Percentiles rank a stretch among this genome's conserved stretches.
Conservation (phyloP, 2,797 vertebrate genomes). For the Tiaroga cobitis region DNA sequence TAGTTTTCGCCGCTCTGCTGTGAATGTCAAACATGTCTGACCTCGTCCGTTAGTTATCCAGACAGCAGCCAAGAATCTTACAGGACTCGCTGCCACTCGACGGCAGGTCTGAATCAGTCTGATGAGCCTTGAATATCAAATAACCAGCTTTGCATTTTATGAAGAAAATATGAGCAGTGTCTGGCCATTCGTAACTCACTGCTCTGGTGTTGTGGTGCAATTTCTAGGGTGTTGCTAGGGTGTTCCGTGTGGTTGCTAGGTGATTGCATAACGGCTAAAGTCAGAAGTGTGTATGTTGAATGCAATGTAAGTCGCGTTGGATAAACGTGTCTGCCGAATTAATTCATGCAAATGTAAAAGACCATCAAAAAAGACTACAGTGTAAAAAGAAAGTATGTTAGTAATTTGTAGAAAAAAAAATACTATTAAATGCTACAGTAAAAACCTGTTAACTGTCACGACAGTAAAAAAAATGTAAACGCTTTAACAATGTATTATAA, state of each 20-base stretch:
- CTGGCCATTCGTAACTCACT: background rate
- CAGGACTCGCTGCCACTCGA: background rate
- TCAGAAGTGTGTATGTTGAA: background rate
- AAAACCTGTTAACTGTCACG: background rate
- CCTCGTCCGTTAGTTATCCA: conserved; percentile 46
- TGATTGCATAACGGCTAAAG: background rate
- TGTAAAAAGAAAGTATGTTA: background rate
- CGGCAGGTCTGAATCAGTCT: background rate
- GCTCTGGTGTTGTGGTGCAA: background rate
- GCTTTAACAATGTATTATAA: background rate
- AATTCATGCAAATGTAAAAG: background rate
- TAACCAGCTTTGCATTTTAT: conserved; percentile 6
- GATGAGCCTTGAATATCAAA: conserved; percentile 25
- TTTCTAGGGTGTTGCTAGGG: conserved; percentile 15
- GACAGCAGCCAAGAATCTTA: conserved; percentile 28
- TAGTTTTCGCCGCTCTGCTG: conserved; percentile 35
- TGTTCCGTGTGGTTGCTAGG: background rate
- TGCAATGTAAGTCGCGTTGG: background rate
- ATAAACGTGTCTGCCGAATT: background rate
- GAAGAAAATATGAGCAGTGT: conserved; percentile 7
- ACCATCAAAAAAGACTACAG: background rate
- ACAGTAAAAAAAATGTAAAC: background rate
- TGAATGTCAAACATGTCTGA: conserved; percentile 50
- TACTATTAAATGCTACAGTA: background rate
- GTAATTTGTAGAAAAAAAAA: background rate